Percentiles rank a stretch among this genome's conserved stretches.
phyloP scores from a whole-genome alignment of 2,888 invertebrate species.

The Beris chalybata region DNA sequence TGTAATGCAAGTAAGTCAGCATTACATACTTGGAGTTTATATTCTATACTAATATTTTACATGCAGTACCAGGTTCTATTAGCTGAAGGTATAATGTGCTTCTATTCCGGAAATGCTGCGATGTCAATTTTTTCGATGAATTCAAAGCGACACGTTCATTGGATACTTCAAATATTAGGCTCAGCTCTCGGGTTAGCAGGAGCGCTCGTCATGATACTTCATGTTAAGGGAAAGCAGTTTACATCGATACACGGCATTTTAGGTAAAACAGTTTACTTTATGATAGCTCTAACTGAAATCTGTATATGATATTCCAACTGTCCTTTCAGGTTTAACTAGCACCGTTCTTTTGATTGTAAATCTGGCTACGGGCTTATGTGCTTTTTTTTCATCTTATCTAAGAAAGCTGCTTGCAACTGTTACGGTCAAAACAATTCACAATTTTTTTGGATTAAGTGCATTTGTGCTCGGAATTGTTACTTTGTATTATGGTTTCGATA shows the following conservation, averaged over 20 bases:
- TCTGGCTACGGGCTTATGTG: neutral
- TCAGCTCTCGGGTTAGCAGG: constrained; percentile 50
- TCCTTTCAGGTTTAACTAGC: constrained; percentile 1
- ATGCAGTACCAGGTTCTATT: constrained; percentile 50
- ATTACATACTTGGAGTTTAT: too few relatives aligned
- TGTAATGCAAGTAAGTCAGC: too few relatives aligned
- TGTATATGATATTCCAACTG: too few relatives aligned
- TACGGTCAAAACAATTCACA: constrained; percentile 1
- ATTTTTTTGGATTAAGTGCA: constrained; percentile 6
- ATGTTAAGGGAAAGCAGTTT: constrained; percentile 46
- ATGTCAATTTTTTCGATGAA: constrained; percentile 37
- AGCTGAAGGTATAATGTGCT: constrained; percentile 54
- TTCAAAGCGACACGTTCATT: constrained; percentile 42
- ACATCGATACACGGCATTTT: constrained; percentile 50
- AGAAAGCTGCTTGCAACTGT: neutral
- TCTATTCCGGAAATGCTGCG: constrained; percentile 49
- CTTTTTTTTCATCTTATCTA: neutral
- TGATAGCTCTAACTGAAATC: too few relatives aligned
- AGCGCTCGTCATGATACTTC: constrained; percentile 47
- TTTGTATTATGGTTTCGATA: constrained; percentile 10
- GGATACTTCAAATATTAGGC: constrained; percentile 49
- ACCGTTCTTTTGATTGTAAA: neutral
- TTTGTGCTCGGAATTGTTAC: constrained; percentile 2
- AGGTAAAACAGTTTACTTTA: constrained; percentile 42
- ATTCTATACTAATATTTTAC: constrained; percentile 1